Conservation (phyloP, 2,888 invertebrate species). For the Agrochola circellaris region DNA sequence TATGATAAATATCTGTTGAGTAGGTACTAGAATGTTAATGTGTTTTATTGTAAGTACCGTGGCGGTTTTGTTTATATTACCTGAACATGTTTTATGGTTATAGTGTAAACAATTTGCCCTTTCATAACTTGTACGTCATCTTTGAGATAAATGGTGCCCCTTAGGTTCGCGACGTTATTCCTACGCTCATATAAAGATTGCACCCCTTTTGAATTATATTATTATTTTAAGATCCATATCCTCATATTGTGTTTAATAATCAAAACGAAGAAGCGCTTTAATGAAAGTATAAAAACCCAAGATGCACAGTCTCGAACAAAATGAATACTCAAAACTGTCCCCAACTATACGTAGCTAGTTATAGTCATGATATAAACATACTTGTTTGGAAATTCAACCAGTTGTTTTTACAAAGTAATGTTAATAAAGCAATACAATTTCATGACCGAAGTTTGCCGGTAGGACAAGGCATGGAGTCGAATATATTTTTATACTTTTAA, state of each 20-base stretch:
- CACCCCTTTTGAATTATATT: neutral
- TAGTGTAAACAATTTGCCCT: neutral
- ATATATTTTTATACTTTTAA: too few relatives aligned
- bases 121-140: neutral
- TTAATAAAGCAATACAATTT: too few relatives aligned
- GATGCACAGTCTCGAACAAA: too few relatives aligned
- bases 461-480: too few relatives aligned
- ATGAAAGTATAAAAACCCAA: too few relatives aligned
- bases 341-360: too few relatives aligned
- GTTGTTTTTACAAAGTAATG: too few relatives aligned
- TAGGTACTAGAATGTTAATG: conserved; percentile 30
- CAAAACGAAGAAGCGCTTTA: neutral
- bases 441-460: too few relatives aligned
- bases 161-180: too few relatives aligned
- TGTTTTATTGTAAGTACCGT: conserved; percentile 16
- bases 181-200: neutral
- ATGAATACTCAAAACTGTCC: too few relatives aligned
- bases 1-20: conserved; percentile 47
- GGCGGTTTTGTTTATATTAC: conserved; percentile 19
- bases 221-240: neutral
- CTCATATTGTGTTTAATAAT: neutral
- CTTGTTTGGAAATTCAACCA: too few relatives aligned
- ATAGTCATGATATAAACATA: too few relatives aligned
- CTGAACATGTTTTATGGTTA: neutral
- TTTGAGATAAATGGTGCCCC: neutral